These are phyloP conservation scores for Eleginops maclovinus DNA, from an alignment of 2,113 vertebrate genomes.

Conservation along the genomic window DNA sequence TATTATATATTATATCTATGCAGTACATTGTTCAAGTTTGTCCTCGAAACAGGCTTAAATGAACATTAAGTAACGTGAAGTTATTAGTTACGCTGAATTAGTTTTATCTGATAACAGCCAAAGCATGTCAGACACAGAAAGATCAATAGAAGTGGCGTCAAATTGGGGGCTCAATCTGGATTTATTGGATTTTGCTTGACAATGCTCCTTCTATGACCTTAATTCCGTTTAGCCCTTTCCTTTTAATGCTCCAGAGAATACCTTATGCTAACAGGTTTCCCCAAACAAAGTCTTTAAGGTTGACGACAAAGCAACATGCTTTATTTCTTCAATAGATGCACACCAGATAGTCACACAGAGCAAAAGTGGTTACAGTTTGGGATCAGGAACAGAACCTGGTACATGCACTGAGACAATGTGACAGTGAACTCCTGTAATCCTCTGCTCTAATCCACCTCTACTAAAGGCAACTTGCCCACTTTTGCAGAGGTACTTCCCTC, in stretches of 20 bases:
- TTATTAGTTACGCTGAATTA: constrained; percentile 9
- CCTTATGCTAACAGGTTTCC: background rate
- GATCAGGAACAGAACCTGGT: constrained; percentile 47
- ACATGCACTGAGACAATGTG: constrained; percentile 39
- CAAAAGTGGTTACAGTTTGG: background rate
- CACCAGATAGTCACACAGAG: background rate
- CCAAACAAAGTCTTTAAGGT: constrained; percentile 18
- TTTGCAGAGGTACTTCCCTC: constrained; percentile 24
- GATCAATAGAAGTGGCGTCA: constrained; percentile 3
- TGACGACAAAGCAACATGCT: constrained; percentile 19
- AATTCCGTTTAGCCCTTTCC: constrained; percentile 14
- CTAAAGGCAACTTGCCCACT: constrained; percentile 42
- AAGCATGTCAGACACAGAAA: constrained; percentile 3
- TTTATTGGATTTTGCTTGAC: constrained; percentile 13
- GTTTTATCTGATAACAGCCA: background rate
- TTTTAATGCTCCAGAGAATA: constrained; percentile 10
- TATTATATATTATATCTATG: background rate
- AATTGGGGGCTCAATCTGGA: background rate
- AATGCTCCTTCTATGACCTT: background rate
- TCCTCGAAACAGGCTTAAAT: background rate
- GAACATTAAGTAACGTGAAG: background rate
- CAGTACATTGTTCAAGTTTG: background rate
- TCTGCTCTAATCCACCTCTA: constrained; percentile 58
- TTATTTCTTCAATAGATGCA: constrained; percentile 15
- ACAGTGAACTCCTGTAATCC: constrained; percentile 60